Evolutionary conservation across 2,797 vertebrate species (phyloP), one percentile per base, ranked within the genome.

Genomic region (Nothura maculosa): DNA sequence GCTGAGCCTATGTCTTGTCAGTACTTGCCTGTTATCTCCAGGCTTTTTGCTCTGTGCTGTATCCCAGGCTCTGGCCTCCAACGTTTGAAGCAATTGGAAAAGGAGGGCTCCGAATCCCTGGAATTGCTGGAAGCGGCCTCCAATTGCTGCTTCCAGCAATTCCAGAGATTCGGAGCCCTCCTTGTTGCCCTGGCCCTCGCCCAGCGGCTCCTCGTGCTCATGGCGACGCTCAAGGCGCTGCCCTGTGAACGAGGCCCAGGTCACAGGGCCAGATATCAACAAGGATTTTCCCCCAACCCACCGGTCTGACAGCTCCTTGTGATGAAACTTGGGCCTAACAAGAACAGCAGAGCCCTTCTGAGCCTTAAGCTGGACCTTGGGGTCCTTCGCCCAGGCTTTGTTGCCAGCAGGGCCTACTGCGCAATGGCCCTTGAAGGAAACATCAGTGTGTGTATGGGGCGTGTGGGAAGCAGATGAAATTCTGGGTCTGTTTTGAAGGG

Each of bases 71-170:
- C 38, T 11, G 38, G 38, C 38, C 38, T 38, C 38, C 38, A 12
- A 87, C 90, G 83, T 87, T 84, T 92, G 50, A 87, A n/a, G n/a
- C n/a, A n/a, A n/a, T n/a, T n/a, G n/a, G n/a, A n/a, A n/a, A n/a
- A n/a, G n/a, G n/a, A n/a, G n/a, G n/a, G n/a, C n/a, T n/a, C n/a
- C n/a, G n/a, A n/a, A n/a, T n/a, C n/a, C n/a, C n/a, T n/a, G n/a
- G n/a, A n/a, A n/a, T n/a, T n/a, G n/a, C n/a, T n/a, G n/a, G n/a
- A n/a, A n/a, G n/a, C n/a, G n/a, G n/a, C n/a, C n/a, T n/a, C n/a
- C n/a, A n/a, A n/a, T n/a, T 68, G 21, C 83, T 87, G 55, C 79
- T 87, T 90, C 87, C 93, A 77, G 70, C 72, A 24, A 81, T 69
- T 4, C 84, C 6, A 15, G 55, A 21, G 24, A 87, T 80, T 80